Conservation (phyloP, 2,888 invertebrate genomes). For the Phyllotreta striolata region DNA sequence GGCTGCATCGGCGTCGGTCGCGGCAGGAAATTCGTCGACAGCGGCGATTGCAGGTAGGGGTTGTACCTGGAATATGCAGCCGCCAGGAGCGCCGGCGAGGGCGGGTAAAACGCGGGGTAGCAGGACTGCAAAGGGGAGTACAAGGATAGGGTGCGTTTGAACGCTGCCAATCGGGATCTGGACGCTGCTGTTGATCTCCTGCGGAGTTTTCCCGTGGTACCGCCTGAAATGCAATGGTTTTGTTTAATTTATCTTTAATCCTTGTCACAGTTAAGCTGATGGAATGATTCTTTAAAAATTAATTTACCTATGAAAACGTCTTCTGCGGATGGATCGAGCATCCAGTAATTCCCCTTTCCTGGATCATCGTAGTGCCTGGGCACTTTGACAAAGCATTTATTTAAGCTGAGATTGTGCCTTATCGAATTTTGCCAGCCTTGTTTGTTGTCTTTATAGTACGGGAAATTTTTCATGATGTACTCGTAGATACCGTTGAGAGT, state of each 20-base stretch:
- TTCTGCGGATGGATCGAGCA: slow-evolving; percentile 96
- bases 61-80: slow-evolving; percentile 74
- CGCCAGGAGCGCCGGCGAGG: slow-evolving; percentile 63
- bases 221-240: slow-evolving; percentile 61
- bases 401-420: slow-evolving; percentile 94
- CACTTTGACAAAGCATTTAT: slow-evolving; percentile 98
- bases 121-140: slow-evolving; percentile 67
- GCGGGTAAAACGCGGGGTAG: slow-evolving; percentile 56
- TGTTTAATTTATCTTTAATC: neutral
- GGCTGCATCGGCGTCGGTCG: slow-evolving; percentile 64
- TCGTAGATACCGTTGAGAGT: slow-evolving; percentile 98
- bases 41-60: slow-evolving; percentile 65
- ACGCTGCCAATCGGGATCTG: slow-evolving; percentile 86
- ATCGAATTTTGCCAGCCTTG: slow-evolving; percentile 99
- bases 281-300: no score
- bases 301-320: slow-evolving; percentile 97
- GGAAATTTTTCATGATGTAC: slow-evolving; percentile 98
- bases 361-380: slow-evolving; percentile 99
- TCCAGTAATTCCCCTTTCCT: slow-evolving; percentile 99
- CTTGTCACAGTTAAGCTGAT: no score
- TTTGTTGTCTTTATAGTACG: slow-evolving; percentile 97
- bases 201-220: slow-evolving; percentile 94
- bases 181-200: slow-evolving; percentile 91
- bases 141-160: slow-evolving; percentile 80
- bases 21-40: slow-evolving; percentile 52